These are phyloP conservation scores for Cataglyphis hispanica DNA, from an alignment of 1,140 invertebrate species.

Conservation along the genomic window DNA sequence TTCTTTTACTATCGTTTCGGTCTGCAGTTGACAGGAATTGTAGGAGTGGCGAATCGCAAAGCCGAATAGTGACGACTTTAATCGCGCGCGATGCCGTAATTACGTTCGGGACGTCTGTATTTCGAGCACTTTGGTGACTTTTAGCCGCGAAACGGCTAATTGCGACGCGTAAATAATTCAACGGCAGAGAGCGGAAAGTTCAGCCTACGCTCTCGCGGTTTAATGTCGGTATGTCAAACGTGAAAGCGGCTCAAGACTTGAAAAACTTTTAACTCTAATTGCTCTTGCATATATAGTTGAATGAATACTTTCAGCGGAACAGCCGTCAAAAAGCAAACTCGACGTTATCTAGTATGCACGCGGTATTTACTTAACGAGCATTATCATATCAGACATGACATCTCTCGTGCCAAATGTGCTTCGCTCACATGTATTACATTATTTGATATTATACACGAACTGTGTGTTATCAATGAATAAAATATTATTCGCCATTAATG, in stretches of 20 bases:
- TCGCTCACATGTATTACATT: too few species aligned
- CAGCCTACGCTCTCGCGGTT: background rate
- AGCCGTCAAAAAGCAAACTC: background rate
- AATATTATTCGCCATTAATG: background rate
- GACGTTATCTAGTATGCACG: background rate
- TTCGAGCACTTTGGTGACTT: constrained; percentile 32
- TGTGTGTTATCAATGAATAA: background rate
- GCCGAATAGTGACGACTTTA: constrained; percentile 34
- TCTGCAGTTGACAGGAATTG: constrained; percentile 41
- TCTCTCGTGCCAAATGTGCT: background rate
- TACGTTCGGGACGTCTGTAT: constrained; percentile 42
- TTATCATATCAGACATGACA: background rate
- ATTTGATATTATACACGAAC: background rate
- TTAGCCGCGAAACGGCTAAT: constrained; percentile 57
- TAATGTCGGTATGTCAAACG: constrained; percentile 10
- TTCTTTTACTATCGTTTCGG: background rate
- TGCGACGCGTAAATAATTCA: constrained; percentile 69
- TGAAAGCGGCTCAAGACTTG: background rate
- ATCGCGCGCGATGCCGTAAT: constrained; percentile 39
- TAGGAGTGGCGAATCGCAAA: background rate
- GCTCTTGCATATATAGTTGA: background rate
- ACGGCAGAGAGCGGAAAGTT: constrained; percentile 17
- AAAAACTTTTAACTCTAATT: constrained; percentile 41
- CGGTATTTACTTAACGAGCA: background rate
- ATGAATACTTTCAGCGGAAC: background rate